Evolutionary conservation across 2,113 vertebrate genomes (phyloP), one percentile per base, ranked within the genome.

Genomic region (Silurus meridionalis): DNA sequence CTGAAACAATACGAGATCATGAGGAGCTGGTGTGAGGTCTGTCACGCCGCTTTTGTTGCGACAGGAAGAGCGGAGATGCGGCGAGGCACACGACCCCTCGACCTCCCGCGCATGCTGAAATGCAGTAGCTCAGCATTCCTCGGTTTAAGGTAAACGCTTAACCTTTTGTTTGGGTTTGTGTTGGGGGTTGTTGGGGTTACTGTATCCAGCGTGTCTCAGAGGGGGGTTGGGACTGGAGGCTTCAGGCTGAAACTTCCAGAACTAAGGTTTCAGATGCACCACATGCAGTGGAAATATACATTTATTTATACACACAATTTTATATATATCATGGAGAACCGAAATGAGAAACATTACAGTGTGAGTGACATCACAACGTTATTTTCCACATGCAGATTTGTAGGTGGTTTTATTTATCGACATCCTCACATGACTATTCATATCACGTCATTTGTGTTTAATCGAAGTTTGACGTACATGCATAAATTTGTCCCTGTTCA

Each of bases 1-100:
- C 23, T 64, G 6, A 48, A 28, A 87, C 63, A 87, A 87, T 84
- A 85, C 83, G 75, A 83, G 79, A 86, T 87, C 86, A 87, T 88
- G 60, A 61, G 25, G 5, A 63, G 46, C 17, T 78, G 88, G 83
- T 46, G 86, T 89, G 86, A 89, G 58, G 72, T 90, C 83, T 77
- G 84, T 46, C 80, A 66, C 85, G 72, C 78, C 81, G 87, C 64
- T 67, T 87, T 50, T 75, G 80, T 82, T 61, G 85, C 75, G 64
- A 80, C 86, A 85, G 87, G 87, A 87, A 87, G 83, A 63, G 37
- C 66, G 6, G 53, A 81, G 82, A 84, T 83, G 28, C 55, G 64
- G 46, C 11, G 61, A 85, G 63, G 74, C 67, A 61, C 52, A 75
- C 60, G 66, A 82, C 84, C 64, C 9, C 58, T 48, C 61, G 8